phyloP scores from a whole-genome alignment of 2,113 vertebrate species.

The Vireo altiloquus region DNA sequence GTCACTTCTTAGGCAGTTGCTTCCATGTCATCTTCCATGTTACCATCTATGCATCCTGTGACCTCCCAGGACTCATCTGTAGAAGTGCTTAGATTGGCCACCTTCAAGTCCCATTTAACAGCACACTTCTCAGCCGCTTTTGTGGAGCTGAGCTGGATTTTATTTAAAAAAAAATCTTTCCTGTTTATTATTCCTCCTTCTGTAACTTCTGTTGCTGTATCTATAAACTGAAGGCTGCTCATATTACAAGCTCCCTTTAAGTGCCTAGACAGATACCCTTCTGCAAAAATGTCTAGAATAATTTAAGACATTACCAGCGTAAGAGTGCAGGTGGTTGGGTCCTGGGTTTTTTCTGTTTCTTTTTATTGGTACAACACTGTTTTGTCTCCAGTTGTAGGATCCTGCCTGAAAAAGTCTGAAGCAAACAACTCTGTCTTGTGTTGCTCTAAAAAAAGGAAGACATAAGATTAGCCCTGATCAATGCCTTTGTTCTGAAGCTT shows the following conservation, averaged over 20 bases:
- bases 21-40: slow-evolving; percentile 23
- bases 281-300: background rate
- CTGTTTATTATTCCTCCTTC: slow-evolving; percentile 1
- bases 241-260: background rate
- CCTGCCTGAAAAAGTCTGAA: background rate
- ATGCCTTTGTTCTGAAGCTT: background rate
- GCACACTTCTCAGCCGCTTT: background rate
- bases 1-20: slow-evolving; percentile 39
- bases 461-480: background rate
- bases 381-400: background rate
- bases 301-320: background rate
- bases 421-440: background rate
- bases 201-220: background rate
- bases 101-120: background rate
- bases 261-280: background rate
- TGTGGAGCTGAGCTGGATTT: background rate
- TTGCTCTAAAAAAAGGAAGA: background rate
- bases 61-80: background rate
- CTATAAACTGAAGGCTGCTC: background rate
- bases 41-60: background rate
- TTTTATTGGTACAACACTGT: background rate
- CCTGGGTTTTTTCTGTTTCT: background rate
- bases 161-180: background rate
- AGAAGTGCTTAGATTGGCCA: background rate
- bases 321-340: background rate